Conservation (phyloP, 2,888 invertebrate genomes). For the Caenorhabditis becei region DNA sequence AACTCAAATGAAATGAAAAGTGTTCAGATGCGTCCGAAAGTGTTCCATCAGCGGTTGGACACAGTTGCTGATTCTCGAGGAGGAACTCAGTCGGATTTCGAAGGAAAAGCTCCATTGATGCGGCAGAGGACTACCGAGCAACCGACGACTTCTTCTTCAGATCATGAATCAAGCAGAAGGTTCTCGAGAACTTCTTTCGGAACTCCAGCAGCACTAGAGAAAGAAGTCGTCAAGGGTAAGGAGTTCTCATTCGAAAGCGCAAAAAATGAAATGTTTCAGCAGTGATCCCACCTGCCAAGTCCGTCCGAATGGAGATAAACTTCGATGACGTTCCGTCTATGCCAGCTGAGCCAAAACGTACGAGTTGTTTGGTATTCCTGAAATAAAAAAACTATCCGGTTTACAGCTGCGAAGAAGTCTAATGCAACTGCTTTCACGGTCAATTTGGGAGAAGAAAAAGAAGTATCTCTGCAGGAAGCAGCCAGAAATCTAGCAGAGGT, state of each 20-base stretch:
- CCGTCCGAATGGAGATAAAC: constrained; percentile 73
- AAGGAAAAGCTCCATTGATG: constrained; percentile 37
- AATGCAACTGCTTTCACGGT: constrained; percentile 70
- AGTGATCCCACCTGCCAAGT: constrained; percentile 53
- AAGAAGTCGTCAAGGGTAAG: constrained; percentile 30
- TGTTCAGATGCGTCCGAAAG: constrained; percentile 30
- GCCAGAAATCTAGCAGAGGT: constrained; percentile 66
- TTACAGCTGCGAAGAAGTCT: constrained; percentile 50
- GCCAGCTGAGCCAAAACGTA: constrained; percentile 53
- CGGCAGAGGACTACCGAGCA: constrained; percentile 32
- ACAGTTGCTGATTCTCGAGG: constrained; percentile 38
- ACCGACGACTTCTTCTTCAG: constrained; percentile 49
- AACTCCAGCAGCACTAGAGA: constrained; percentile 20
- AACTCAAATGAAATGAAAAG: neutral
- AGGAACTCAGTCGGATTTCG: constrained; percentile 60
- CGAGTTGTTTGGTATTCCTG: constrained; percentile 6
- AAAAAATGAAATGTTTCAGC: constrained; percentile 15
- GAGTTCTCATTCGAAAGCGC: neutral
- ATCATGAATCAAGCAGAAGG: constrained; percentile 52
- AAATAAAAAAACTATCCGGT: no score
- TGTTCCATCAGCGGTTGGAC: constrained; percentile 38
- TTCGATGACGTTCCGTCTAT: constrained; percentile 58
- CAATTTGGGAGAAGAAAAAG: constrained; percentile 58
- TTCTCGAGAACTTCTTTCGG: constrained; percentile 52
- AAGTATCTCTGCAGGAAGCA: constrained; percentile 69